Percentiles rank a stretch among this genome's conserved stretches.
Conservation (phyloP, 2,797 vertebrate genomes). For the Girardinus metallicus region DNA sequence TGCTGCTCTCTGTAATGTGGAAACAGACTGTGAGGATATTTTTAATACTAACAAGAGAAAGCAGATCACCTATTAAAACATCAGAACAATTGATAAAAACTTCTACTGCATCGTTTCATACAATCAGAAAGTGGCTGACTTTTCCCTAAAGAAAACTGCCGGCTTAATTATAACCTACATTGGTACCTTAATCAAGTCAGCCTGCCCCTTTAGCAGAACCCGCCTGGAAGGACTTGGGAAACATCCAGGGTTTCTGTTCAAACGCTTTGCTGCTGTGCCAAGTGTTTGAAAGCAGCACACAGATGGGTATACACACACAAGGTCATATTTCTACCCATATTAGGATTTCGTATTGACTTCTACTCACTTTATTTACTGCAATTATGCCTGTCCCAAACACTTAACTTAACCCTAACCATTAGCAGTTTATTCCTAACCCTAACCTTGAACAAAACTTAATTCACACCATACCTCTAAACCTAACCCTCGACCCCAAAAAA, state of each 20-base stretch:
- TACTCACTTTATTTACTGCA: not conserved
- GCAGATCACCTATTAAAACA: slow-evolving; percentile 45
- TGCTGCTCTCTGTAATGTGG: slow-evolving; percentile 53
- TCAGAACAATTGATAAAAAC: slow-evolving; percentile 18
- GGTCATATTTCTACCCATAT: not conserved
- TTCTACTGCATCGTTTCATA: slow-evolving; percentile 39
- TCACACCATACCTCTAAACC: not conserved
- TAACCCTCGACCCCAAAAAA: not conserved
- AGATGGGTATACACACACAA: slow-evolving; percentile 30
- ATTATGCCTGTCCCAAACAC: not conserved
- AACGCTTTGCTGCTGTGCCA: slow-evolving; percentile 46
- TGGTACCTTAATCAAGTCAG: slow-evolving; percentile 74
- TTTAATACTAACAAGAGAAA: slow-evolving; percentile 51
- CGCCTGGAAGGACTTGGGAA: slow-evolving; percentile 36
- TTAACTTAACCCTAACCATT: not conserved
- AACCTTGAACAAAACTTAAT: not conserved
- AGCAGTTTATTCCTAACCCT: not conserved
- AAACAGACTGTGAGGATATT: slow-evolving; percentile 55
- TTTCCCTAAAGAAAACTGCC: slow-evolving; percentile 53
- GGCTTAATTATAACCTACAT: slow-evolving; percentile 68
- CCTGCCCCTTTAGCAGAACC: slow-evolving; percentile 54
- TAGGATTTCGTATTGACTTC: not conserved
- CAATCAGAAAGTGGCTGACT: slow-evolving; percentile 44
- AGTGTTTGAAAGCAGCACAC: slow-evolving; percentile 59
- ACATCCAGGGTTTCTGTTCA: slow-evolving; percentile 49